Base-by-base conservation (phyloP, 2,113 vertebrate species). In the Cariama cristata region DNA sequence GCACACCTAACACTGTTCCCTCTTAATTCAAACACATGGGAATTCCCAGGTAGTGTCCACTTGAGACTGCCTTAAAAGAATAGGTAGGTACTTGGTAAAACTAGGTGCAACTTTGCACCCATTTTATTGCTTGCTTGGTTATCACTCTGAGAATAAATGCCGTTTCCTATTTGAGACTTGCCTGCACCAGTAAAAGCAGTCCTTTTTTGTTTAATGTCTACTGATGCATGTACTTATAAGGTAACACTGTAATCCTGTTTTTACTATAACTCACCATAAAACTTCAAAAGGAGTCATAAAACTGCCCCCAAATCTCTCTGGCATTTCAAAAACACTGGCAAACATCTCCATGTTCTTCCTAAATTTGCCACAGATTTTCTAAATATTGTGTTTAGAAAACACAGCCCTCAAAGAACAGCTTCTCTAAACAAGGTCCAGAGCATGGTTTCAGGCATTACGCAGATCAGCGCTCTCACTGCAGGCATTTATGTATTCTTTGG, bases 321-420 rank as follows among this genome's bases (percentile, higher is more conserved):
- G 80, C 59, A 45, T 88, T 95, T 93, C 90, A 79, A 32, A 93
- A 55, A 79, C 26, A 63, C 13, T 52, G 53, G 64, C 66, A 79
- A 53, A 56, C 23, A 11, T 56, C 76, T 72, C 60, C 30, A 4
- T 3, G 22, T 12, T n/a, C 49, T 52, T 53, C 86, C 45, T 58
- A 42, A 86, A 75, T 68, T 75, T 66, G 32, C 60, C 45, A 55
- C 68, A 60, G 69, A 82, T 89, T 85, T 79, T 55, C 82, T 55
- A 26, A 74, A 75, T 20, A 1, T 7, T 14, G 17, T 7, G 27
- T 56, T 91, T 40, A 79, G 66, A 81, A 86, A 59, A 40, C 26
- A 42, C 8, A 76, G 44, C 19, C 68, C 33, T 86, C 1, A 53
- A 85, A 90, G 21, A 67, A 27, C 32, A 74, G 60, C 62, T 42